Base-by-base conservation (phyloP, 2,113 vertebrate species). In the Leptodactylus fuscus region DNA sequence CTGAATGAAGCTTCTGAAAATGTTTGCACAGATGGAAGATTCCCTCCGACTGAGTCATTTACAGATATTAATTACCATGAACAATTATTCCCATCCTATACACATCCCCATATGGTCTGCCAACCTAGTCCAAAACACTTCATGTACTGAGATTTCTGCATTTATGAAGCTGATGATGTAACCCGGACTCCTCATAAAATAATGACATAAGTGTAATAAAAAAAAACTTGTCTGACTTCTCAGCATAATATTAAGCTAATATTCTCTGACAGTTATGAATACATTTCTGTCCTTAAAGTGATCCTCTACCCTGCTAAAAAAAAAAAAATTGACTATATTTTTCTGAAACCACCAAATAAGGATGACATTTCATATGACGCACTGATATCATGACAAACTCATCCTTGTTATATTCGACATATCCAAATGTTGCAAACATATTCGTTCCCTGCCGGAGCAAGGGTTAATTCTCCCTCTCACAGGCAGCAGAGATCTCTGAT, bases 391-490 rank as follows among this genome's bases (percentile, higher is more conserved):
- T 34, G 15, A 18, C 62, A 32, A 16, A 13, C 1, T 13, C 29
- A 34, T 27, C 16, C 34, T 29, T 67, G 29, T 5, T 27, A 29
- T 44, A 27, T 27, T 7, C 16, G 62, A 67, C 62, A 67, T 67
- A 5, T 6, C 16, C 3, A 34, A 18, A 34, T 18, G n/a, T n/a
- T n/a, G n/a, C 3, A 67, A 7, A 67, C 27, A 18, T 15, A 48
- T 10, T 75, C 24, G 7, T 27, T 65, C 11, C 24, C 9, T 20
- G 15, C 9, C 16, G 24, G 34, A 44, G n/a, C 20, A 83, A 58
- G 67, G 41, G 81, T 83, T 74, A 73, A 75, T 32, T 32, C n/a
- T 79, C 38, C 13, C n/a, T 79, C 75, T 6, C 32, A 46, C 81
- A 58, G 32, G 48, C 67, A 55, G 81, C 62, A 82, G 20, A 41